Evolutionary conservation across 1,140 invertebrate species (phyloP).

Genomic region (Drosophila chauvacae): DNA sequence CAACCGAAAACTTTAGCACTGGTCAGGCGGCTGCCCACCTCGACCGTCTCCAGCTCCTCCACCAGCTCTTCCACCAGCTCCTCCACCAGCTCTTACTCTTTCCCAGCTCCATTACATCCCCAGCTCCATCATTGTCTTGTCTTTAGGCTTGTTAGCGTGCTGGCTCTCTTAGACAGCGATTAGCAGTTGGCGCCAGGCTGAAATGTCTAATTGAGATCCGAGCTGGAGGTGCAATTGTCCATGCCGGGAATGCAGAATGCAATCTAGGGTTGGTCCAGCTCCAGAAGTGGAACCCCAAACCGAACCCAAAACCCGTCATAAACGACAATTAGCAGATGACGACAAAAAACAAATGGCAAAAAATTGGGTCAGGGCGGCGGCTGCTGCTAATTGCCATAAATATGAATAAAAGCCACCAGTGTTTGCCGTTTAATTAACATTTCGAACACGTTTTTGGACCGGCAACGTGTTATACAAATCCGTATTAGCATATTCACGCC

Average conservation of each 20-base stretch:
- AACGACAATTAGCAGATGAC: slow-evolving; percentile 43
- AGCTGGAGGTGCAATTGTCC: slow-evolving; percentile 24
- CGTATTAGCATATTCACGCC: slow-evolving; percentile 77
- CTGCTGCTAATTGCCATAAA: slow-evolving; percentile 70
- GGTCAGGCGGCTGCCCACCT: slow-evolving; percentile 13
- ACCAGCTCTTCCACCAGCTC: neutral
- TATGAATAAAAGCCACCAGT: slow-evolving; percentile 65
- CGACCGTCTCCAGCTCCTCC: neutral
- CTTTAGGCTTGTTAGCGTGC: slow-evolving; percentile 55
- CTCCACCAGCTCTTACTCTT: neutral
- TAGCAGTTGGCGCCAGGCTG: slow-evolving; percentile 49
- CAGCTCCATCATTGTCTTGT: slow-evolving; percentile 40
- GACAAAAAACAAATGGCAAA: slow-evolving; percentile 30
- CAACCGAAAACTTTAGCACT: slow-evolving; percentile 33
- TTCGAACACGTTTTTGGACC: slow-evolving; percentile 73
- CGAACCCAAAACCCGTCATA: slow-evolving; percentile 14
- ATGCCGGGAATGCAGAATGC: slow-evolving; percentile 14
- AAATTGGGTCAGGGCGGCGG: slow-evolving; percentile 65
- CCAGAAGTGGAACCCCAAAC: neutral
- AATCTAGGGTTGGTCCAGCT: slow-evolving; percentile 18
- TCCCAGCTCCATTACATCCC: slow-evolving; percentile 24
- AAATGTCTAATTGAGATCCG: slow-evolving; percentile 43
- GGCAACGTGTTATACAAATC: slow-evolving; percentile 69
- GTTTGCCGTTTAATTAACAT: slow-evolving; percentile 74
- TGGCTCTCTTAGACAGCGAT: slow-evolving; percentile 45